Percentiles rank a stretch among this genome's conserved stretches.
Evolutionary conservation across 2,113 vertebrate genomes (phyloP).

Genomic region (Solea solea): DNA sequence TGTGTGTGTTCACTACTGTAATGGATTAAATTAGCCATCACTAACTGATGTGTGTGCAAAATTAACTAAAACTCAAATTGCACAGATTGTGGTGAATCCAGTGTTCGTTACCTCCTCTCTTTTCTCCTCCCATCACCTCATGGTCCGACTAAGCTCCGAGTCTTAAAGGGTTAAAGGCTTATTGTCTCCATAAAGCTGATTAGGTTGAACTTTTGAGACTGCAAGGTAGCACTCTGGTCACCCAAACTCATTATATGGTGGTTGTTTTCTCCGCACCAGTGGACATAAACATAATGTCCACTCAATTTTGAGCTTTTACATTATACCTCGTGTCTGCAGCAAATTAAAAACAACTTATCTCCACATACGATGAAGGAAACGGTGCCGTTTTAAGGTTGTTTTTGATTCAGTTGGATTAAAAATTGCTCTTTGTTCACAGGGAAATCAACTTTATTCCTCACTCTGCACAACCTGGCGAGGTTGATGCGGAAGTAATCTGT

Average conservation of each 20-base stretch:
- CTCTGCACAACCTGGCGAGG: constrained; percentile 34
- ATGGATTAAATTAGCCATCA: too few relatives aligned
- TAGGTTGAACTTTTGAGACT: constrained; percentile 68
- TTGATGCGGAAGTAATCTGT: constrained; percentile 40
- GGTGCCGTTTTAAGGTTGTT: too few relatives aligned
- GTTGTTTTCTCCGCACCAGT: too few relatives aligned
- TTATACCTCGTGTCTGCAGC: too few relatives aligned
- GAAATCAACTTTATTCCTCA: constrained; percentile 16
- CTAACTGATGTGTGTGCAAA: too few relatives aligned
- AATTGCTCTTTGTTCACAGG: background rate
- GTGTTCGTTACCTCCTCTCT: background rate
- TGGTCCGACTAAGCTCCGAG: constrained; percentile 50
- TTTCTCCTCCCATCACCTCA: background rate
- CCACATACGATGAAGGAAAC: too few relatives aligned
- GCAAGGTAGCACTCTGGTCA: constrained; percentile 8
- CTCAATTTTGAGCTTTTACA: too few relatives aligned
- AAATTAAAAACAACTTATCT: too few relatives aligned
- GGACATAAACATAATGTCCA: too few relatives aligned
- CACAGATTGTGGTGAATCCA: constrained; percentile 19
- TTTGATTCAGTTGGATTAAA: too few relatives aligned
- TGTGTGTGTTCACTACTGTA: too few relatives aligned
- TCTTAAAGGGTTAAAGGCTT: constrained; percentile 71
- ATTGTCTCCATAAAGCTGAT: constrained; percentile 68
- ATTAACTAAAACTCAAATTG: too few relatives aligned
- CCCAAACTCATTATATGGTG: background rate